A percentile compares a stretch with the other conserved stretches of the same genome.
Conservation (phyloP, 2,113 vertebrate genomes). For the Corythaeola cristata region DNA sequence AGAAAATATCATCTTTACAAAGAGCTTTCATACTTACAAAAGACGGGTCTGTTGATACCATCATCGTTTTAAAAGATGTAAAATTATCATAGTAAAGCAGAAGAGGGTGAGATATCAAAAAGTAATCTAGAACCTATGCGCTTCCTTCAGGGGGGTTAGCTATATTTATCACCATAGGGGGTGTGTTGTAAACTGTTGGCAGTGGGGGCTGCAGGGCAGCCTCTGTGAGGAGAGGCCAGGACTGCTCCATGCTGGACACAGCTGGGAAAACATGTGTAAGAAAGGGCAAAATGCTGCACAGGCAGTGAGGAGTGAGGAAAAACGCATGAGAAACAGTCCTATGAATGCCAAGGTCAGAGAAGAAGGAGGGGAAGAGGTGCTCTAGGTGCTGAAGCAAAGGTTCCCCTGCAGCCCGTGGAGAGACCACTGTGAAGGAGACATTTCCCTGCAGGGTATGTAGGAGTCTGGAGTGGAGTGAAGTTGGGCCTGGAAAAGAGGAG, state of each 20-base stretch:
- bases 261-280: background rate
- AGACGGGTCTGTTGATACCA: background rate
- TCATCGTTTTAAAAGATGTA: background rate
- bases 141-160: background rate
- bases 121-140: background rate
- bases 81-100: background rate
- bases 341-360: background rate
- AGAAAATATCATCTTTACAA: background rate
- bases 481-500: background rate
- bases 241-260: background rate
- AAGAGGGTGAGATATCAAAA: background rate
- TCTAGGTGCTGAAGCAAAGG: background rate
- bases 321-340: background rate
- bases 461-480: background rate
- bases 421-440: fast-evolving
- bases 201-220: fast-evolving
- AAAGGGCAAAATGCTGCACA: background rate
- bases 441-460: background rate
- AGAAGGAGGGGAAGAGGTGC: background rate
- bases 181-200: background rate
- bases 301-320: background rate
- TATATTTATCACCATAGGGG: background rate
- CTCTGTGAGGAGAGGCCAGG: background rate
- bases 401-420: background rate
- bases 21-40: background rate